A percentile compares a stretch with the other conserved stretches of the same genome.
These are phyloP conservation scores for Drosophila pachea DNA, from an alignment of 1,140 invertebrate species.

Conservation along the genomic window DNA sequence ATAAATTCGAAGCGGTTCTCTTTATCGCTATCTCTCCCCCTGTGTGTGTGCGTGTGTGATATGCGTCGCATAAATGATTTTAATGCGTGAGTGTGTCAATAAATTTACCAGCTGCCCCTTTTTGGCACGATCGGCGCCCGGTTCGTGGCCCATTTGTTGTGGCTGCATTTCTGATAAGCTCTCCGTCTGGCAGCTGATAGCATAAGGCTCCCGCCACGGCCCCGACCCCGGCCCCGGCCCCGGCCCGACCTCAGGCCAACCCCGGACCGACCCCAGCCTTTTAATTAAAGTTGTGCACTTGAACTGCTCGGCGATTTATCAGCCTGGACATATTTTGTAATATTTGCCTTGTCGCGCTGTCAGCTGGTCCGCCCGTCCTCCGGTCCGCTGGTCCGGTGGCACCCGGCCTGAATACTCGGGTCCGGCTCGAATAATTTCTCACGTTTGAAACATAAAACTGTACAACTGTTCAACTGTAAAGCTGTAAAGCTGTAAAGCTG, in stretches of 20 bases:
- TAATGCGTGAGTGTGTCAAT: slow-evolving; percentile 72
- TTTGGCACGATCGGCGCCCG: background rate
- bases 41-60: slow-evolving; percentile 22
- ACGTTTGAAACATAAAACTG: slow-evolving; percentile 50
- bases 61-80: slow-evolving; percentile 51
- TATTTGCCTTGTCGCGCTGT: slow-evolving; percentile 26
- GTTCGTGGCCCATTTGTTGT: slow-evolving; percentile 47
- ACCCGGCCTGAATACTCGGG: slow-evolving; percentile 35
- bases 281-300: slow-evolving; percentile 72
- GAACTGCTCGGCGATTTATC: slow-evolving; percentile 55
- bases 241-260: no score
- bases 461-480: no score
- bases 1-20: slow-evolving; percentile 69
- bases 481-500: no score
- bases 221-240: no score
- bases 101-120: slow-evolving; percentile 52
- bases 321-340: slow-evolving; percentile 19
- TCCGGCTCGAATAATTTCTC: slow-evolving; percentile 63
- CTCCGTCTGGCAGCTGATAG: slow-evolving; percentile 28
- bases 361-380: background rate
- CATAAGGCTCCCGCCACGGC: background rate
- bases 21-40: slow-evolving; percentile 66
- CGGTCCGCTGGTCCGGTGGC: slow-evolving; percentile 7
- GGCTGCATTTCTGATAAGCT: slow-evolving; percentile 30
- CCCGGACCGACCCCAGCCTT: slow-evolving; percentile 6